Conservation (phyloP, 2,113 vertebrate genomes). For the Vicugna pacos region DNA sequence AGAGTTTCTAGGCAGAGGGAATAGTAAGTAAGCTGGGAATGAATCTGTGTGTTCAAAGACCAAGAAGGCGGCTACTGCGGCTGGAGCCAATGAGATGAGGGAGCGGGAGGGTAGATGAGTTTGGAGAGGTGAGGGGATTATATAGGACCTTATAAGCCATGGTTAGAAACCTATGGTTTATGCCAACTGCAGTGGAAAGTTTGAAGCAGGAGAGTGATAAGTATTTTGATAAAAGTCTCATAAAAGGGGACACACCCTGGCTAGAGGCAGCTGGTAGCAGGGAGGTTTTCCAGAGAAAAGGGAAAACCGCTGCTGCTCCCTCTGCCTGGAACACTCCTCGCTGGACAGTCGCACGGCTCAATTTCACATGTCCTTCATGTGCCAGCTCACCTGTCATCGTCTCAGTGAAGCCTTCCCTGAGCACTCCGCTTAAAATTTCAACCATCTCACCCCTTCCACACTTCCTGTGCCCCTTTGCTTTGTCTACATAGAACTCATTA, state of each 20-base stretch:
- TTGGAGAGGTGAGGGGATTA: background rate
- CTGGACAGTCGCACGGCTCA: background rate
- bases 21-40: background rate
- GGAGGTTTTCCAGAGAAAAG: background rate
- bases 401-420: background rate
- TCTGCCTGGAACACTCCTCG: background rate
- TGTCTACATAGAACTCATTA: background rate
- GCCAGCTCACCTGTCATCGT: background rate
- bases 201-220: background rate
- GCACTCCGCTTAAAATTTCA: too few relatives aligned
- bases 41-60: background rate
- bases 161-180: background rate
- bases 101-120: background rate
- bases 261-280: background rate
- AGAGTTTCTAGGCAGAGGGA: background rate
- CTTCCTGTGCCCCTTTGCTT: background rate
- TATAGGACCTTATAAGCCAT: background rate
- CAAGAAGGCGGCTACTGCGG: background rate
- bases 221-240: background rate
- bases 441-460: fast-evolving
- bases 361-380: background rate
- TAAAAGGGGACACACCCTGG: background rate
- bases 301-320: background rate
- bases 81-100: background rate
- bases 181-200: background rate